These are phyloP conservation scores for Trachurus trachurus DNA, from an alignment of 2,797 vertebrate species.

Conservation along the genomic window DNA sequence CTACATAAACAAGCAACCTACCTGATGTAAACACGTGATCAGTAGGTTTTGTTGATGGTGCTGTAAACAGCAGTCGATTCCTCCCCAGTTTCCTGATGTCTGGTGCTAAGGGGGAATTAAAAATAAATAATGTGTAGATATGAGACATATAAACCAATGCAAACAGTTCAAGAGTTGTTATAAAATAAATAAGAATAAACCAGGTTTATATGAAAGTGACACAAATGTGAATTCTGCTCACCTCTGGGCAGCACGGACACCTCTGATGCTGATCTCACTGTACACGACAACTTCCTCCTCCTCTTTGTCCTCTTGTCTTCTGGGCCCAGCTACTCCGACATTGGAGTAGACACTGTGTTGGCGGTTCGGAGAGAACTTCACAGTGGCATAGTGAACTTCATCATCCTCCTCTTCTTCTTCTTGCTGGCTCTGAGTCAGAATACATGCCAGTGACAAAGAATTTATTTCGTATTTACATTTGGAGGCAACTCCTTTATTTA, in stretches of 20 bases:
- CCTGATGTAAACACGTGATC: background rate
- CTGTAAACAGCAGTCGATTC: background rate
- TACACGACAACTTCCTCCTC: background rate
- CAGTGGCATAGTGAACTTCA: slow-evolving; percentile 10
- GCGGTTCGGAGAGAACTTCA: background rate
- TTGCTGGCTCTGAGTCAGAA: background rate
- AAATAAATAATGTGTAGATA: background rate
- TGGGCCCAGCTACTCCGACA: background rate
- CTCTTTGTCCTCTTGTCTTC: background rate
- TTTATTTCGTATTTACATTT: too few species aligned
- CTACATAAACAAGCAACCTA: background rate
- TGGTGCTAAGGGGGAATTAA: background rate
- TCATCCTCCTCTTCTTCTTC: background rate
- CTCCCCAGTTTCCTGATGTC: background rate
- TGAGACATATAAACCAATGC: background rate
- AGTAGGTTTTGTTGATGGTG: background rate
- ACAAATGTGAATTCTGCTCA: too few species aligned
- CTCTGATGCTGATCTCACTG: background rate
- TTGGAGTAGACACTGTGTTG: background rate
- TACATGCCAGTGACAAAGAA: background rate
- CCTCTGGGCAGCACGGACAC: too few species aligned
- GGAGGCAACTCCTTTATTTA: too few species aligned
- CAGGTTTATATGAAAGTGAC: too few species aligned
- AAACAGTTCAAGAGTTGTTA: background rate
- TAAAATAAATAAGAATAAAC: too few species aligned